phyloP scores from a whole-genome alignment of 2,888 invertebrate species.

The Protophormia terraenovae region DNA sequence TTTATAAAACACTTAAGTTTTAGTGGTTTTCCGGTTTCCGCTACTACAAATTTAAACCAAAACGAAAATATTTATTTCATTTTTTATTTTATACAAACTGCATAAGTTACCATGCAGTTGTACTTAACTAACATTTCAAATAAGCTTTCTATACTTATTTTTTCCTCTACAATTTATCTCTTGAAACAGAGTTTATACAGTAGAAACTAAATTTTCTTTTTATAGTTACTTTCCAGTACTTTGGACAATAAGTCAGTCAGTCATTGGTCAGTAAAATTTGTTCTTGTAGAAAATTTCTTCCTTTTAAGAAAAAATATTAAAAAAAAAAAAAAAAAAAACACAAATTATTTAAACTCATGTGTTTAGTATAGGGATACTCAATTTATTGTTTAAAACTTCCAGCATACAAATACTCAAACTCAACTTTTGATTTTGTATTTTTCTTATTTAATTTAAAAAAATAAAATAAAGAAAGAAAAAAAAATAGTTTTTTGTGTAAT shows the following conservation, averaged over 20 bases:
- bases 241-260: slow-evolving; percentile 40
- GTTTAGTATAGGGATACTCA: slow-evolving; percentile 8
- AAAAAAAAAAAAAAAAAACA: no score
- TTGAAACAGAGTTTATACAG: slow-evolving; percentile 18
- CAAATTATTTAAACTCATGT: slow-evolving; percentile 7
- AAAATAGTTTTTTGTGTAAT: slow-evolving; percentile 40
- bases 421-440: not conserved
- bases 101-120: not conserved
- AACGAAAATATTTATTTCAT: slow-evolving; percentile 23
- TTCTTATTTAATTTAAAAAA: not conserved
- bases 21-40: slow-evolving; percentile 68
- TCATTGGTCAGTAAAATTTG: slow-evolving; percentile 36
- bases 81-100: not conserved
- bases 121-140: slow-evolving; percentile 20
- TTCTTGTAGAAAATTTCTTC: not conserved
- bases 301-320: not conserved
- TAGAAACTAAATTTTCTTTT: slow-evolving; percentile 9
- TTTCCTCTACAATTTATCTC: slow-evolving; percentile 10
- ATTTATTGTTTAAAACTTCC: slow-evolving; percentile 44
- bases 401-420: slow-evolving; percentile 18
- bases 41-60: slow-evolving; percentile 48
- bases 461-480: not conserved
- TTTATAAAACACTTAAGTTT: slow-evolving; percentile 67
- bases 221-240: not conserved
- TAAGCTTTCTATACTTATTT: no score